Conservation (phyloP, 2,113 vertebrate species). For the Chrysochloris asiatica region DNA sequence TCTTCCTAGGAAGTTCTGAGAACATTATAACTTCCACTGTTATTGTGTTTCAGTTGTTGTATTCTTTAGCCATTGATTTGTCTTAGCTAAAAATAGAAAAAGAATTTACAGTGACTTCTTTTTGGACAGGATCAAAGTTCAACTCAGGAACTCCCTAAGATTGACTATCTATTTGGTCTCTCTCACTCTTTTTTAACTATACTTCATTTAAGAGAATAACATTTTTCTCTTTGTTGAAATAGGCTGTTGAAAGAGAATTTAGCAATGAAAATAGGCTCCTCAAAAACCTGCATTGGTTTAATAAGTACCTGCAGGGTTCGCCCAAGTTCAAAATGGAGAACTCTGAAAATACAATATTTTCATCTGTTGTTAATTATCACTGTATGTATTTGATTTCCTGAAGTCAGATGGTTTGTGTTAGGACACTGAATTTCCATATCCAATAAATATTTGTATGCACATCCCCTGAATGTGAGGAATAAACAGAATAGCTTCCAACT, state of each 20-base stretch:
- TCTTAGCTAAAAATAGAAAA: neutral
- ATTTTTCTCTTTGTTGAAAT: conserved; percentile 51
- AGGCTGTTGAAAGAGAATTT: conserved; percentile 49
- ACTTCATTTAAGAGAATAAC: conserved; percentile 55
- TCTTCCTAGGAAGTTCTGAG: neutral
- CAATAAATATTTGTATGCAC: conserved; percentile 70
- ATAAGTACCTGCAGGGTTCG: conserved; percentile 48
- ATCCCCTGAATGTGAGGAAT: conserved; percentile 44
- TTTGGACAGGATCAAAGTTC: conserved; percentile 56
- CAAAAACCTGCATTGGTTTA: conserved; percentile 47
- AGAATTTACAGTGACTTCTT: neutral
- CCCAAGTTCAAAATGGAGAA: conserved; percentile 69
- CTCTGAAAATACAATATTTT: conserved; percentile 65
- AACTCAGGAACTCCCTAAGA: conserved; percentile 47
- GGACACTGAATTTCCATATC: conserved; percentile 61
- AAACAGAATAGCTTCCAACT: conserved; percentile 58
- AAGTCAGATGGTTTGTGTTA: conserved; percentile 79
- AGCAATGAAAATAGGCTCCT: conserved; percentile 41
- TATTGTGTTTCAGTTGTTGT: neutral
- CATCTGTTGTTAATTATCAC: conserved; percentile 76
- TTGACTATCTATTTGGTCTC: conserved; percentile 36
- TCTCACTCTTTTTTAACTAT: conserved; percentile 66
- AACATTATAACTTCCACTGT: neutral
- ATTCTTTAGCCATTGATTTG: no score
- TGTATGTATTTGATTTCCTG: conserved; percentile 68